These are phyloP conservation scores for Adelphocoris suturalis DNA, from an alignment of 2,888 invertebrate species.

Conservation along the genomic window DNA sequence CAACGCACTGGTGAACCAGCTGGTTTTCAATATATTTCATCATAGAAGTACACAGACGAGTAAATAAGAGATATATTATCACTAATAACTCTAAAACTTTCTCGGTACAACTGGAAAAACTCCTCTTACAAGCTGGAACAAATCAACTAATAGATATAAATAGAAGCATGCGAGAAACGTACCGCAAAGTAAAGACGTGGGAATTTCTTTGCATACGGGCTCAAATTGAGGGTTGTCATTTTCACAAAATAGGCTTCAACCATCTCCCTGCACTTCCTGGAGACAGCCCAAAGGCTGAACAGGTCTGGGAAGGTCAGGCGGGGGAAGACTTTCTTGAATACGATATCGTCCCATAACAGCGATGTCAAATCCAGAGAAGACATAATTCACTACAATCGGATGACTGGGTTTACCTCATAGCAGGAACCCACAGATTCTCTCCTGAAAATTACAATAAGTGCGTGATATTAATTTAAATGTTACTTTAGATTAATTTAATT, in stretches of 20 bases:
- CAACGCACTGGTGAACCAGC: too few species aligned
- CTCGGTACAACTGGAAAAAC: too few species aligned
- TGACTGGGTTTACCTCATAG: neutral
- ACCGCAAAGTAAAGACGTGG: constrained; percentile 38
- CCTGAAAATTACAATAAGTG: neutral
- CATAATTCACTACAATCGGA: neutral
- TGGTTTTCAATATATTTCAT: too few species aligned
- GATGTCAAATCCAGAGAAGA: constrained; percentile 39
- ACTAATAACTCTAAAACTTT: too few species aligned
- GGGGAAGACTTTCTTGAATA: constrained; percentile 62
- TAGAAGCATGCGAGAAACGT: neutral
- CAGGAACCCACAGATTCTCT: neutral
- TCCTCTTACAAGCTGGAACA: too few species aligned
- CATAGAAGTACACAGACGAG: too few species aligned
- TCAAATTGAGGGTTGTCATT: constrained; percentile 38
- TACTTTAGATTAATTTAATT: too few species aligned
- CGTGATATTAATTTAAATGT: too few species aligned
- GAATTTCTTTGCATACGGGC: constrained; percentile 34
- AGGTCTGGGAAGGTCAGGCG: constrained; percentile 44
- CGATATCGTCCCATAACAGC: constrained; percentile 55
- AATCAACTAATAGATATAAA: too few species aligned
- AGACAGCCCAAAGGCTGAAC: constrained; percentile 48
- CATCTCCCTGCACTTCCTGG: constrained; percentile 18
- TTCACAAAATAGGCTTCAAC: constrained; percentile 54
- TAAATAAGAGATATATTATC: too few species aligned